Conservation (phyloP, 2,888 invertebrate species). For the Epirrita christyi region DNA sequence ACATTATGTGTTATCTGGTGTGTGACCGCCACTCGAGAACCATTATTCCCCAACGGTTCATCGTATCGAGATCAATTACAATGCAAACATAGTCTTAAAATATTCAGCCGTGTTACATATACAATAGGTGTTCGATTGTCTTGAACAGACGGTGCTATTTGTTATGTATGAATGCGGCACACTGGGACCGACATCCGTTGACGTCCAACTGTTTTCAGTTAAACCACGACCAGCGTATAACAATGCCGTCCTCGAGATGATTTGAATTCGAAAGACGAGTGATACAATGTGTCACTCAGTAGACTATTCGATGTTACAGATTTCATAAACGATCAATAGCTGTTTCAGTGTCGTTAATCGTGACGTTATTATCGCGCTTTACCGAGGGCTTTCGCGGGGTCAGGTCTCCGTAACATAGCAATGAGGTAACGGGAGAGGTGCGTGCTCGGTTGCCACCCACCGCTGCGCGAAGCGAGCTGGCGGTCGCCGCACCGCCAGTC, state of each 20-base stretch:
- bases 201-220: conserved; percentile 76
- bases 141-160: conserved; percentile 62
- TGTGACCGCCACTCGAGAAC: no score
- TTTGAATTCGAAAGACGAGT: conserved; percentile 61
- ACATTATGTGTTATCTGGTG: no score
- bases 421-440: conserved; percentile 83
- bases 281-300: conserved; percentile 55
- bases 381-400: conserved; percentile 72
- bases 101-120: conserved; percentile 61
- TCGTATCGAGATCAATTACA: conserved; percentile 37
- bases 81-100: conserved; percentile 48
- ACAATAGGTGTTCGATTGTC: conserved; percentile 65
- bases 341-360: conserved; percentile 32
- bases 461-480: conserved; percentile 77
- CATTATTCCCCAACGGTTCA: no score
- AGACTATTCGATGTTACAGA: conserved; percentile 24
- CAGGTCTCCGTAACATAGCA: conserved; percentile 78
- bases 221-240: conserved; percentile 60
- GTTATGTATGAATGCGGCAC: conserved; percentile 69
- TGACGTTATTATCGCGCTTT: conserved; percentile 53
- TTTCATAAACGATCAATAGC: conserved; percentile 24
- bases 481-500: conserved; percentile 71
- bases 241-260: conserved; percentile 60
- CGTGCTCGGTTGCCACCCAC: conserved; percentile 78
- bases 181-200: conserved; percentile 69